Evolutionary conservation across 2,797 vertebrate genomes (phyloP).

Genomic region (Chromis chromis): DNA sequence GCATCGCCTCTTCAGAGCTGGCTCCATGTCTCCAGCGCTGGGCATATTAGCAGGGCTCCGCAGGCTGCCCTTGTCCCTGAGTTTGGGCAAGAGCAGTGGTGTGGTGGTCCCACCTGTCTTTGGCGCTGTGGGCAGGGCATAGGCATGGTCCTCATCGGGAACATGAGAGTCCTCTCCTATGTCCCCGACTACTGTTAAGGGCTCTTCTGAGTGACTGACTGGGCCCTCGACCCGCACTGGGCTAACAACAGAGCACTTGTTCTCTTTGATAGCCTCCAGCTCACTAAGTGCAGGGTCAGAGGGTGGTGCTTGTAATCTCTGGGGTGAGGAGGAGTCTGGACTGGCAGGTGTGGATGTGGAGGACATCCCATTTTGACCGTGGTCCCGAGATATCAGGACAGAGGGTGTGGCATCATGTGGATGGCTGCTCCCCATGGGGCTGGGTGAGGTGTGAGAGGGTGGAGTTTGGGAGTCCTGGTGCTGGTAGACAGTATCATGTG

Average conservation of each 20-base stretch:
- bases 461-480: slow-evolving; percentile 61
- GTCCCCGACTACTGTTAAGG: slow-evolving; percentile 86
- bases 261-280: slow-evolving; percentile 92
- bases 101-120: slow-evolving; percentile 89
- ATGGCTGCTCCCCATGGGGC: slow-evolving; percentile 61
- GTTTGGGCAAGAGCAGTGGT: slow-evolving; percentile 81
- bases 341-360: slow-evolving; percentile 72
- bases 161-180: slow-evolving; percentile 77
- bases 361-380: slow-evolving; percentile 72
- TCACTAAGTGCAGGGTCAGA: slow-evolving; percentile 76
- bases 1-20: slow-evolving; percentile 96
- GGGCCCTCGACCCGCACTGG: slow-evolving; percentile 81
- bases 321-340: slow-evolving; percentile 80
- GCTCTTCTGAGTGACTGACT: slow-evolving; percentile 87
- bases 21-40: slow-evolving; percentile 91
- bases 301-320: slow-evolving; percentile 62
- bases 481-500: slow-evolving; percentile 68
- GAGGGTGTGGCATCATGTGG: slow-evolving; percentile 72
- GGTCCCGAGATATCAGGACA: slow-evolving; percentile 79
- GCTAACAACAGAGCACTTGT: slow-evolving; percentile 87
- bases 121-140: slow-evolving; percentile 93
- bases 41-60: slow-evolving; percentile 85
- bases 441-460: slow-evolving; percentile 53
- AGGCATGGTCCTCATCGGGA: slow-evolving; percentile 92
- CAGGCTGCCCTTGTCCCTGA: slow-evolving; percentile 86